phyloP scores from a whole-genome alignment of 2,113 vertebrate genomes.

The Platichthys stellatus region DNA sequence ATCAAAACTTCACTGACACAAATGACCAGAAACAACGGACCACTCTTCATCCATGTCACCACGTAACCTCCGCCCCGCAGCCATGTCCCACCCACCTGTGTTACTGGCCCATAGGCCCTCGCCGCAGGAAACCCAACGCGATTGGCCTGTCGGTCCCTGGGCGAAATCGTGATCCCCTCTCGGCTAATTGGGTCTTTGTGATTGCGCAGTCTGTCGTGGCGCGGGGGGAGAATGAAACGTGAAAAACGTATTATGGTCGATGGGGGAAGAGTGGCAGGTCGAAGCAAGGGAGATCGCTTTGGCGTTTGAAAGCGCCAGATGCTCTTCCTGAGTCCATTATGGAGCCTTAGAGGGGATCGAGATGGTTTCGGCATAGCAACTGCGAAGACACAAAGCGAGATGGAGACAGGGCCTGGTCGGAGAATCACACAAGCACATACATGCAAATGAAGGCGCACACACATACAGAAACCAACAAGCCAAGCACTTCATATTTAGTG shows the following conservation, averaged over 20 bases:
- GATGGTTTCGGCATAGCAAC: conserved; percentile 77
- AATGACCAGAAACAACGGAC: conserved; percentile 90
- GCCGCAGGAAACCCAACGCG: conserved; percentile 43
- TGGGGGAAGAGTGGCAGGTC: conserved; percentile 76
- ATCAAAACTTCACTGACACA: conserved; percentile 92
- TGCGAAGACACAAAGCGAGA: conserved; percentile 79
- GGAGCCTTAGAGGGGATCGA: conserved; percentile 80
- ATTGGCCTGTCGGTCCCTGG: conserved; percentile 66
- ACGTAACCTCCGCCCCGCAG: conserved; percentile 80
- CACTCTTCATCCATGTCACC: conserved; percentile 83
- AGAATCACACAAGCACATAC: conserved; percentile 38
- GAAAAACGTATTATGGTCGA: conserved; percentile 76
- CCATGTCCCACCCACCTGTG: conserved; percentile 83
- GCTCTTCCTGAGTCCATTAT: conserved; percentile 87
- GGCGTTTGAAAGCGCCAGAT: conserved; percentile 84
- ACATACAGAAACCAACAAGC: conserved; percentile 2
- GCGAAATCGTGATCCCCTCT: conserved; percentile 70
- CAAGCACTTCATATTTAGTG: background rate
- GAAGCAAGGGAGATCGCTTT: conserved; percentile 53
- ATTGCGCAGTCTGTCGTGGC: conserved; percentile 83
- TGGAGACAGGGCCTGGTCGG: conserved; percentile 60
- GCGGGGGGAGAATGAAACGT: conserved; percentile 75
- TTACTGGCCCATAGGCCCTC: conserved; percentile 86
- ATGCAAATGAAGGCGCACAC: conserved; percentile 35
- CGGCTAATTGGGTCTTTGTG: conserved; percentile 87